Percentiles rank a stretch among this genome's conserved stretches.
Conservation (phyloP, 2,888 invertebrate genomes). For the Drosophila acutilabella region DNA sequence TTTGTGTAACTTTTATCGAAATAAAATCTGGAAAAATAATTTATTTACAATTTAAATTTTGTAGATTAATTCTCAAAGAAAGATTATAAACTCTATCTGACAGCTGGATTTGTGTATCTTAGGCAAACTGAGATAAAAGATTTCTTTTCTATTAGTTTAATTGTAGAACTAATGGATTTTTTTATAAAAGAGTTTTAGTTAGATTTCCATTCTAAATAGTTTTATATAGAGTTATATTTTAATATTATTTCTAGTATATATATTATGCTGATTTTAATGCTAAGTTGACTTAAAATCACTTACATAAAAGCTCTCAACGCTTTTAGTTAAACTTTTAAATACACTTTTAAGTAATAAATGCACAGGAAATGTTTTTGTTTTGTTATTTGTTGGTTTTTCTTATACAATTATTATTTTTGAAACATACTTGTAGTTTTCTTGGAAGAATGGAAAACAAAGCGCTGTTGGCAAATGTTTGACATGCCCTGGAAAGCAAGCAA, state of each 20-base stretch:
- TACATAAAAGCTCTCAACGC: conserved; percentile 55
- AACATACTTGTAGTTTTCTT: conserved; percentile 18
- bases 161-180: conserved; percentile 2
- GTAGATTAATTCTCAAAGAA: neutral
- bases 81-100: neutral
- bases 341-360: conserved; percentile 54
- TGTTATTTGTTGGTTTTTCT: neutral
- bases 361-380: conserved; percentile 42
- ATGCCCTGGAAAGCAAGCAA: conserved; percentile 31
- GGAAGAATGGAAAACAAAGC: conserved; percentile 30
- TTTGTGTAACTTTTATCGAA: conserved; percentile 40
- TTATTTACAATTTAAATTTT: conserved; percentile 41
- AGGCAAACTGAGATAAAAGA: neutral
- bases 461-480: conserved; percentile 15
- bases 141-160: conserved; percentile 4
- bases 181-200: conserved; percentile 20
- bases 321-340: conserved; percentile 47
- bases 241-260: conserved; percentile 30
- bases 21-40: conserved; percentile 9
- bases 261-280: conserved; percentile 36
- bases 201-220: conserved; percentile 14
- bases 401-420: conserved; percentile 21
- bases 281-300: conserved; percentile 65
- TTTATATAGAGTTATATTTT: conserved; percentile 15
- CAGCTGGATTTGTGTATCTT: conserved; percentile 3